phyloP scores from a whole-genome alignment of 2,797 vertebrate genomes.

The Myiotriccus ornatus region DNA sequence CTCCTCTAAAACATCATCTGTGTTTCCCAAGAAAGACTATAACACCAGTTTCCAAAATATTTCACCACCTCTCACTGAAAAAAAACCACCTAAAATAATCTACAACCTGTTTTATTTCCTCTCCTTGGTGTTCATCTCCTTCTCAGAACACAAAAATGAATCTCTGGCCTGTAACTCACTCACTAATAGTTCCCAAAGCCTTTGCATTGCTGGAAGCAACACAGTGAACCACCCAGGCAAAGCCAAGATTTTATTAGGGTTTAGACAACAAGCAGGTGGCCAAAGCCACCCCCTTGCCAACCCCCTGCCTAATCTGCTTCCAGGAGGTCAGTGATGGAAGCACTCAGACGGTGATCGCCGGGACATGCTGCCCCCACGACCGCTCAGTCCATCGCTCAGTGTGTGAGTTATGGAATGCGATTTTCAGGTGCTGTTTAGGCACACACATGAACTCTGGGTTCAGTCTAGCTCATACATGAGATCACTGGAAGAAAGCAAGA shows the following conservation, averaged over 20 bases:
- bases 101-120: slow-evolving; percentile 47
- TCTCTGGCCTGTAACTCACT: not conserved
- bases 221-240: not conserved
- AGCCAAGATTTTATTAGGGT: slow-evolving; percentile 19
- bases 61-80: slow-evolving; percentile 19
- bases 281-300: not conserved
- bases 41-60: slow-evolving; percentile 17
- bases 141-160: not conserved
- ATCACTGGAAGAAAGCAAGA: slow-evolving; percentile 28
- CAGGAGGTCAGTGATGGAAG: not conserved
- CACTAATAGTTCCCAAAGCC: not conserved
- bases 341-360: fast-evolving
- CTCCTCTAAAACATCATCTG: not conserved
- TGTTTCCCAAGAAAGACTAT: not conserved
- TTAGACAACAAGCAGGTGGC: slow-evolving; percentile 14
- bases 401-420: not conserved
- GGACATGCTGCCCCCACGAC: fast-evolving
- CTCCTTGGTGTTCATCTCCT: not conserved
- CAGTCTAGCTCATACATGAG: not conserved
- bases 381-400: not conserved
- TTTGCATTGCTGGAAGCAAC: not conserved
- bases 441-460: not conserved
- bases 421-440: not conserved
- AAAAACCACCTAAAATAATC: slow-evolving; percentile 16
- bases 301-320: not conserved